phyloP scores from a whole-genome alignment of 2,113 vertebrate species.

The Hypomesus transpacificus region DNA sequence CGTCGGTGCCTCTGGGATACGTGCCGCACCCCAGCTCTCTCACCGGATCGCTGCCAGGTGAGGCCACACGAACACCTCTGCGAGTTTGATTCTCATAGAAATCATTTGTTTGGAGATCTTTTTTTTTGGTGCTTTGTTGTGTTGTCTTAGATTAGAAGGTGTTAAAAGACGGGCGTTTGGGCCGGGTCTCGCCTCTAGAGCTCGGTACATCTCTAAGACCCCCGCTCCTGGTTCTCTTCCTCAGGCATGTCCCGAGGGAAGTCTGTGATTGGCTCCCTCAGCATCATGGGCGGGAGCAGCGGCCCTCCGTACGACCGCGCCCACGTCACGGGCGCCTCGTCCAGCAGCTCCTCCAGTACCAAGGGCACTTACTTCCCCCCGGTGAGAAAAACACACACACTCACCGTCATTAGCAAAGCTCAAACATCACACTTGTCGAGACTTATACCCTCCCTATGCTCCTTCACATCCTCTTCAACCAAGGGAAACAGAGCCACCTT shows the following conservation, averaged over 20 bases:
- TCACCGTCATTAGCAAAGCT: neutral
- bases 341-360: slow-evolving; percentile 96
- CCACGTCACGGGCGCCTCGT: slow-evolving; percentile 95
- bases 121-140: too few species aligned
- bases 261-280: slow-evolving; percentile 94
- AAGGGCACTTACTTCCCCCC: slow-evolving; percentile 97
- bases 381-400: slow-evolving; percentile 67
- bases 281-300: slow-evolving; percentile 95
- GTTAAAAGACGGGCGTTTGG: too few species aligned
- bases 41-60: slow-evolving; percentile 90
- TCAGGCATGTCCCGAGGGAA: slow-evolving; percentile 95
- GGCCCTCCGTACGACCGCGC: slow-evolving; percentile 93
- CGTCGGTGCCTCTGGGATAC: slow-evolving; percentile 90
- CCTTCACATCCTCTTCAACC: neutral
- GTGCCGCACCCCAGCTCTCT: slow-evolving; percentile 91
- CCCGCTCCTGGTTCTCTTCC: slow-evolving; percentile 3
- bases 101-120: too few species aligned
- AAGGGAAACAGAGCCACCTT: neutral
- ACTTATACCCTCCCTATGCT: neutral
- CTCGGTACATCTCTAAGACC: too few species aligned
- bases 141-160: too few species aligned
- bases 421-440: neutral
- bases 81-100: neutral
- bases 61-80: neutral
- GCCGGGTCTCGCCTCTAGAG: too few species aligned